Evolutionary conservation across 2,797 vertebrate species (phyloP).

Genomic region (Masticophis lateralis): DNA sequence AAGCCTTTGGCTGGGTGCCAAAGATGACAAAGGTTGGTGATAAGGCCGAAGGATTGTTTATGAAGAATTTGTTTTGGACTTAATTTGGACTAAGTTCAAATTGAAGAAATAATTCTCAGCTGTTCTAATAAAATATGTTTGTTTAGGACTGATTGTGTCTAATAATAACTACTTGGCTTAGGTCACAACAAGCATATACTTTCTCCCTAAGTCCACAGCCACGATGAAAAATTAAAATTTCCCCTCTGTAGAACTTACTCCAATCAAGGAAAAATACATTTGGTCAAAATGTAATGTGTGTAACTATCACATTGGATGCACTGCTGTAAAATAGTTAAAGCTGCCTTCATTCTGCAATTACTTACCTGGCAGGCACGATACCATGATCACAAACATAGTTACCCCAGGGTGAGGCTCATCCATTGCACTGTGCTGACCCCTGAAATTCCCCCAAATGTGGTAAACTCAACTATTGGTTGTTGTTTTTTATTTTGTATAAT

Average conservation of each 20-base stretch:
- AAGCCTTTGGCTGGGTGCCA: too few relatives aligned
- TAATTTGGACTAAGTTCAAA: too few relatives aligned
- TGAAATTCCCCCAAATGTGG: background rate
- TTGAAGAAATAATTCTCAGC: too few relatives aligned
- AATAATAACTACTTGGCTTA: too few relatives aligned
- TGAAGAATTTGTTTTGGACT: too few relatives aligned
- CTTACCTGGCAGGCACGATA: background rate
- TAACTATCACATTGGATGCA: background rate
- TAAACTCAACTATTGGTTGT: background rate
- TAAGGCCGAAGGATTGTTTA: too few relatives aligned
- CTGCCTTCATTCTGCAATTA: background rate
- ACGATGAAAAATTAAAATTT: background rate
- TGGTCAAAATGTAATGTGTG: background rate
- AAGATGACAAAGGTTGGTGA: too few relatives aligned
- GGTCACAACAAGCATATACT: background rate
- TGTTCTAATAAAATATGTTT: too few relatives aligned
- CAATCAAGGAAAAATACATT: background rate
- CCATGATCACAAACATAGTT: background rate
- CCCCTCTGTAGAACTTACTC: background rate
- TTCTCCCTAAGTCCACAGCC: background rate
- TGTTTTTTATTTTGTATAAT: too few relatives aligned
- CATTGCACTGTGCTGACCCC: background rate
- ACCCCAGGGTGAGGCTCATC: background rate
- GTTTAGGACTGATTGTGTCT: too few relatives aligned
- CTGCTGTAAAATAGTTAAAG: background rate